Evolutionary conservation across 1,140 invertebrate genomes (phyloP), one percentile per base, ranked within the genome.

Genomic region (Bursaphelenchus mucronatus): DNA sequence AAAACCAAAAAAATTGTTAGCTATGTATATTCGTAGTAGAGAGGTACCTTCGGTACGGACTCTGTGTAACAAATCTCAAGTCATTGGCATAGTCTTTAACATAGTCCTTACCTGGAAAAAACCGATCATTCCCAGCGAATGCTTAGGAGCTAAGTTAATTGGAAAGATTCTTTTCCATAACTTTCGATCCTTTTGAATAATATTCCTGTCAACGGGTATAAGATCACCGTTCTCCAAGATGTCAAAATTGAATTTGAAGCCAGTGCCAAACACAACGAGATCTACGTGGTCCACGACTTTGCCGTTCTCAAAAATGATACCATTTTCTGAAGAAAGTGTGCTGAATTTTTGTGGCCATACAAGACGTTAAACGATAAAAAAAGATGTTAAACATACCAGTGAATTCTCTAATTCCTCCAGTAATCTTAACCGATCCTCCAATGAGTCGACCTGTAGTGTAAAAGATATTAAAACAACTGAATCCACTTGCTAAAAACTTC

Each of bases 81-180:
- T 5, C 30, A 1, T 30, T 30, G 1, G 1, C 30, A 30, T 30
- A 30, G 1, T 30, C 5, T 30, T 30, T 1, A 30, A 30, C 5
- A 1, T 1, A 30, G 30, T 30, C 30, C 30, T 30, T 30, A 30
- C 30, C 30, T 30, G 30, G 30, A 30, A 30, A 30, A 83, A 80
- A 6, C 85, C 85, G 54, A 86, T 83, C 7, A 86, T 68, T n/a
- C 82, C 82, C 51, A 86, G 64, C 1, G 83, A 82, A 7, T 67
- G 77, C 45, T 83, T 81, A 45, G 79, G 65, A 21, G 67, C 58
- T 5, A 82, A 62, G 40, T 82, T 46, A 10, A 83, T 82, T 30
- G 82, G 82, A 54, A 82, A 84, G 62, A 84, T 79, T 63, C 81
- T 81, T 64, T 83, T 83, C 71, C 79, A 86, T 0, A 86, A 74